Evolutionary conservation across 1,140 invertebrate genomes (phyloP).

Genomic region (Chelonus insularis): DNA sequence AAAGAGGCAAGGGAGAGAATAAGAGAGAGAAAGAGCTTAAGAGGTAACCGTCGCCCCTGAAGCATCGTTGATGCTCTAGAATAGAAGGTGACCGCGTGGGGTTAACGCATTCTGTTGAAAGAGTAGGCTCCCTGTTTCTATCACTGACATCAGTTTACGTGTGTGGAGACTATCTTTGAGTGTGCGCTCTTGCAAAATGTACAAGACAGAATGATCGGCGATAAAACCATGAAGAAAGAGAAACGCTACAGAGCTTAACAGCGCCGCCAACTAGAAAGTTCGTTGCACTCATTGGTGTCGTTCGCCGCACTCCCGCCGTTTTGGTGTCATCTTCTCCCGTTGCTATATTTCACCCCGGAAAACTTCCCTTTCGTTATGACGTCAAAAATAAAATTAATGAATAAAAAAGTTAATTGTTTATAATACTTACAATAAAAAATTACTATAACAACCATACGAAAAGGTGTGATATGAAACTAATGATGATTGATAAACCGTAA

Average conservation of each 20-base stretch:
- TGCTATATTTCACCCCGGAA: constrained; percentile 4
- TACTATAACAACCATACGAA: too few species aligned
- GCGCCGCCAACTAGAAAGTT: constrained; percentile 38
- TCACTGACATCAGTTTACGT: background rate
- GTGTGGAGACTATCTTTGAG: background rate
- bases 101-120: constrained; percentile 37
- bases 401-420: too few species aligned
- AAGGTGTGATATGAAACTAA: background rate
- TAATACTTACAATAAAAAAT: too few species aligned
- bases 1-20: background rate
- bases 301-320: constrained; percentile 45
- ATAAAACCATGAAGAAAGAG: constrained; percentile 23
- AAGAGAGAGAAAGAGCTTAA: background rate
- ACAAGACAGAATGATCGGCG: constrained; percentile 19
- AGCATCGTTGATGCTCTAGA: constrained; percentile 36
- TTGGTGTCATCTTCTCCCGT: constrained; percentile 10
- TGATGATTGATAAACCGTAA: too few species aligned
- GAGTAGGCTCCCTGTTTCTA: constrained; percentile 12
- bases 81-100: constrained; percentile 44
- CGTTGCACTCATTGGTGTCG: constrained; percentile 48
- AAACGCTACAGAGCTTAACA: constrained; percentile 16
- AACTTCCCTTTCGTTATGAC: constrained; percentile 8
- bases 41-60: constrained; percentile 12
- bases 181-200: background rate
- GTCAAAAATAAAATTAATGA: background rate